These are phyloP conservation scores for Aproaerema taeniolella DNA, from an alignment of 2,888 invertebrate genomes.

Conservation along the genomic window DNA sequence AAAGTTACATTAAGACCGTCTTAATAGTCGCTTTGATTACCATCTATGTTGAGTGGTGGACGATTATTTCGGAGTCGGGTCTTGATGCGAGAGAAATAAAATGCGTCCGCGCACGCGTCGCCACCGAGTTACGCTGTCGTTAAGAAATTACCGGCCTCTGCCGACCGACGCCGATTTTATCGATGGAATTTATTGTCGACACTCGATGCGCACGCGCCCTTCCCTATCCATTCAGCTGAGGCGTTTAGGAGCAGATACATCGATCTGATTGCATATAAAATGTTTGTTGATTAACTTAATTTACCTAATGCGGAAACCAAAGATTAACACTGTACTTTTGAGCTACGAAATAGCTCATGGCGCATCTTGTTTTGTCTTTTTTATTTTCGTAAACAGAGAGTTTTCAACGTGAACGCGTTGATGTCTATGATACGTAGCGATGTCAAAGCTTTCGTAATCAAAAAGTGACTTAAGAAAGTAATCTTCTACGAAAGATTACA, in stretches of 20 bases:
- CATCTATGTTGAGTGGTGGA: conserved; percentile 73
- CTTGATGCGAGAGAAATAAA: conserved; percentile 67
- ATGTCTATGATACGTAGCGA: conserved; percentile 1
- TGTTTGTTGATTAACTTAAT: conserved; percentile 1
- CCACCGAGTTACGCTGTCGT: conserved; percentile 76
- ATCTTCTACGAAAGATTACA: no score
- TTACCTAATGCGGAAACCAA: no score
- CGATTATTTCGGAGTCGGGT: conserved; percentile 72
- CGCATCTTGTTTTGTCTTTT: no score
- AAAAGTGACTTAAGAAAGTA: conserved; percentile 2
- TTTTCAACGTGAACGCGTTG: conserved; percentile 9
- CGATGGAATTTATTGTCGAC: conserved; percentile 75
- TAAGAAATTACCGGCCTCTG: conserved; percentile 72
- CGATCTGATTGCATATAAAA: conserved; percentile 11
- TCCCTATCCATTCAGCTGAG: conserved; percentile 34
- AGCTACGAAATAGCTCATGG: no score
- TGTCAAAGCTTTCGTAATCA: background rate
- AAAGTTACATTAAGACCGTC: conserved; percentile 67
- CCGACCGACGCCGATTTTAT: conserved; percentile 72
- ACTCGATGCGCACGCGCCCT: conserved; percentile 51
- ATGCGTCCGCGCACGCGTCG: conserved; percentile 72
- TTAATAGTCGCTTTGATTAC: conserved; percentile 73
- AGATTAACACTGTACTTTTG: no score
- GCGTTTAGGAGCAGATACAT: conserved; percentile 7
- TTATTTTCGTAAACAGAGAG: no score